Conservation (phyloP, 2,113 vertebrate species). For the Chloroceryle aenea region DNA sequence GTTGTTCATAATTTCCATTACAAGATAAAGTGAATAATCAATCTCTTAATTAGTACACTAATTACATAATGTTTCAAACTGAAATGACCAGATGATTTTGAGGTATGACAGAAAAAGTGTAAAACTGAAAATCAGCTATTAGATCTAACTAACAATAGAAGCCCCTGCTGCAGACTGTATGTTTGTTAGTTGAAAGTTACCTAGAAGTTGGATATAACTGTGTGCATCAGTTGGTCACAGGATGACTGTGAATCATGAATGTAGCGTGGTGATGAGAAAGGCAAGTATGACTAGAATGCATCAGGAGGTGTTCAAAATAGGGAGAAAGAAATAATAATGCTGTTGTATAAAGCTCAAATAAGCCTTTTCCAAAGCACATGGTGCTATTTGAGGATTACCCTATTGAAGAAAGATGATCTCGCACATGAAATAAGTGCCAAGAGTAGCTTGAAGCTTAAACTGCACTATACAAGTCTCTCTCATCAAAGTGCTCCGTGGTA, state of each 20-base stretch:
- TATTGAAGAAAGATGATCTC: background rate
- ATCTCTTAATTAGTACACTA: background rate
- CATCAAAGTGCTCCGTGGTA: background rate
- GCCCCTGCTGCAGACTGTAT: background rate
- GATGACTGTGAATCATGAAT: constrained; percentile 2
- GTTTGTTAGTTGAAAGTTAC: background rate
- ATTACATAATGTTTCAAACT: background rate
- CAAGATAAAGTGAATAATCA: background rate
- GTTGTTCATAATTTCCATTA: background rate
- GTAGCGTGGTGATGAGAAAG: background rate
- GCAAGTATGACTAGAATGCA: background rate
- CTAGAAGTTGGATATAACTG: background rate
- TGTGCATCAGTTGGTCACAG: background rate
- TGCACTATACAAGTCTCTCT: background rate
- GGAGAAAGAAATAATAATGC: background rate
- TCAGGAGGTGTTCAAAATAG: background rate
- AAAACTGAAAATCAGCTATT: background rate
- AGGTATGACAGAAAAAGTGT: background rate
- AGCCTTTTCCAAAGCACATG: background rate
- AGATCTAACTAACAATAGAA: background rate
- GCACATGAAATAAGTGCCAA: background rate
- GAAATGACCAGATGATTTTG: background rate
- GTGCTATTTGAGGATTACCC: background rate
- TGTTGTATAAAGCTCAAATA: background rate
- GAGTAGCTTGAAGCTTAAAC: background rate